Evolutionary conservation across 2,797 vertebrate species (phyloP), one percentile per base, ranked within the genome.

Genomic region (Sorex maritimensis): DNA sequence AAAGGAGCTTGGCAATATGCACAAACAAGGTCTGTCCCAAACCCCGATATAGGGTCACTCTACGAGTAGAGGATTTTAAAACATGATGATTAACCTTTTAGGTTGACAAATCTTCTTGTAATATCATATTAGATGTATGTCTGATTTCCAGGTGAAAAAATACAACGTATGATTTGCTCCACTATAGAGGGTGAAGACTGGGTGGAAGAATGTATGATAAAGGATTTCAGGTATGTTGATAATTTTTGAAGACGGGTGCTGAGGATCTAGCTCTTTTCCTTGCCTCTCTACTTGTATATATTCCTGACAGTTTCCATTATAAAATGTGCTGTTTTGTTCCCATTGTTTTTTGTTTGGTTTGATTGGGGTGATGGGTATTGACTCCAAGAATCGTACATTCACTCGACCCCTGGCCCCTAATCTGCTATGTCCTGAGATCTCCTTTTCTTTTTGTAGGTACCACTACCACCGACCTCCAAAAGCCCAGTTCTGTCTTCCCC

Each of bases 201-300:
- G 17, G 17, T 55, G 46, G 46, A 28, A 82, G 41, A 52, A 44
- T 3, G 7, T 30, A 49, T 41, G 12, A 74, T 83, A 6, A 55
- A 68, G 83, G 68, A 84, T 38, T 34, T 77, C 91, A 23, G 74
- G 79, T 65, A 78, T 52, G 21, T 69, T 83, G 63, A 38, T 87
- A 79, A 52, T 80, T 92, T 91, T 30, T 88, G 41, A 91, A 93
- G 71, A 58, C 88, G 14, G 23, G 6, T 93, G 17, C 46, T 71
- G 12, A 28, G 23, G 52, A 63, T 34, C 19, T 21, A 23, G 17
- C 86, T 86, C 21, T 91, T 86, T 75, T 72, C 44, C 46, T 23
- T 90, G 12, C 34, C 79, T 91, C 67, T 92, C 65, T 74, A 77
- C 23, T 82, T 95, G 63, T 91, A 82, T 30, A 89, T 30, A 72